Base-by-base conservation (phyloP, 2,113 vertebrate species). In the Gracilinanus agilis region DNA sequence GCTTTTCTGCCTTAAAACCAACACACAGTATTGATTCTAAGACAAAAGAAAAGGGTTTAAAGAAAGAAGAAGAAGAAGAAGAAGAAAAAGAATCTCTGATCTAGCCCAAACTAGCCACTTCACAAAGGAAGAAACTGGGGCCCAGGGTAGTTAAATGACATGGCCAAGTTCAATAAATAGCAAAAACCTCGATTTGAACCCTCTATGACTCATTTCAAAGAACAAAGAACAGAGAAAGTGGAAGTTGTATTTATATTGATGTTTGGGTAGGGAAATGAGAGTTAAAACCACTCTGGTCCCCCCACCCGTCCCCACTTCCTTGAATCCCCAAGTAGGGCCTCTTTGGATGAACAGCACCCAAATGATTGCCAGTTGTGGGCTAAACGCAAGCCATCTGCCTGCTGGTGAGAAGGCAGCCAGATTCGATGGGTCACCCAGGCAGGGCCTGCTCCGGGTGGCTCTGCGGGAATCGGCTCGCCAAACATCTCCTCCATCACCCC, bases 391-490 rank as follows among this genome's bases (percentile, higher is more conserved):
- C n/a, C 83, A 0, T 27, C 44, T 0, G 9, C 29, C 88, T 5
- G 0, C 0, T 23, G 1, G 2, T 0, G 3, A 4, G 3, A 54
- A 24, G 0, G 4, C 27, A 7, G 24, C 40, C 67, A 54, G 55
- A 54, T 34, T 10, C 9, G 90, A 7, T 53, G 29, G 0, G 13
- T n/a, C n/a, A 23, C 90, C 25, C 9, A 1, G 55, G n/a, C 9
- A 1, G 55, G n/a, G 40, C 6, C n/a, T 83, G n/a, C 67, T 40
- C 40, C 23, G 67, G 67, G 58, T 34, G 58, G 10, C 24, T n/a
- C 56, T 58, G 24, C 8, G 29, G 34, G 61, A 67, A 67, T 67
- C 34, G 34, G 12, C 40, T 83, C 67, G n/a, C n/a, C 67, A 83
- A 6, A 34, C 67, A 83, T 83, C 34, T 40, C 21, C n/a, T 40